A percentile compares a stretch with the other conserved stretches of the same genome.
Conservation (phyloP, 2,113 vertebrate genomes). For the Ageneiosus marmoratus region DNA sequence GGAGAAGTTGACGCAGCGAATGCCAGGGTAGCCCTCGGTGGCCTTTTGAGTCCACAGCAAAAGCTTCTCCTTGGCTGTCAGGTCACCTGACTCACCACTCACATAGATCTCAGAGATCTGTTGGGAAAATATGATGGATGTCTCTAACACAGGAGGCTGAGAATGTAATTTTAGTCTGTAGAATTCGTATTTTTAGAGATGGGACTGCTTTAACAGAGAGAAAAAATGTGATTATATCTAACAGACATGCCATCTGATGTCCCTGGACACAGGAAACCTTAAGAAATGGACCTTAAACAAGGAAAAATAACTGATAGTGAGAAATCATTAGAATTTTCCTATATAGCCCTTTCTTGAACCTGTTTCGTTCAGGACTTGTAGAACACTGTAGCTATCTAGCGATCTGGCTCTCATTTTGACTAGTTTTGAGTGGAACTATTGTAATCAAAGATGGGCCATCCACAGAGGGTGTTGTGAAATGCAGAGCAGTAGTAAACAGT, state of each 20-base stretch:
- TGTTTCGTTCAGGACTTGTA: too few species aligned
- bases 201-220: neutral
- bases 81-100: constrained; percentile 91
- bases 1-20: constrained; percentile 96
- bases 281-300: neutral
- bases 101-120: constrained; percentile 99
- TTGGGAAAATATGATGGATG: neutral
- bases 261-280: neutral
- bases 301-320: neutral
- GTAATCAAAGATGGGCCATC: too few species aligned
- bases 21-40: constrained; percentile 86
- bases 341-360: too few species aligned
- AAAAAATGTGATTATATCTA: neutral
- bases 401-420: too few species aligned
- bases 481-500: too few species aligned
- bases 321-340: too few species aligned
- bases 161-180: neutral
- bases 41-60: constrained; percentile 95
- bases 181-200: neutral
- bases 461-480: too few species aligned
- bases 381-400: too few species aligned
- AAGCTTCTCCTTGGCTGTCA: constrained; percentile 98
- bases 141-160: neutral
- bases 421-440: too few species aligned
- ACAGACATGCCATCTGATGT: neutral